Base-by-base conservation (phyloP, 2,888 invertebrate genomes). In the Melieria omissa region DNA sequence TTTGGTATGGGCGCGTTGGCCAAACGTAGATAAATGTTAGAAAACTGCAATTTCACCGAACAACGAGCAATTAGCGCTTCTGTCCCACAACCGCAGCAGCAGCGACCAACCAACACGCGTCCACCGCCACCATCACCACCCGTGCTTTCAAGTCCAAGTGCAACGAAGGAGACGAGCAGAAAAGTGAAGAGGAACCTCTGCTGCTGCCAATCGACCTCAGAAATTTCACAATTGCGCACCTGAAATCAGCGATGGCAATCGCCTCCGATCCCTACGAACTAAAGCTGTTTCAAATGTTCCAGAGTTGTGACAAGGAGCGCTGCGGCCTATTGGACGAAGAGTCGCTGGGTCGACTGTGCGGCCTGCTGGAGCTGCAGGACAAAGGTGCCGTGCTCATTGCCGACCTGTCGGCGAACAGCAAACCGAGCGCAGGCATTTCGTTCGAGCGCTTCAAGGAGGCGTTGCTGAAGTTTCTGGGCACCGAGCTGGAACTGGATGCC, bases 391-490 rank as follows among this genome's bases (percentile, higher is more conserved):
- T 90, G 74, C 88, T 93, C 72, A 90, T 91, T 64, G 88, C 90
- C 76, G 88, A 89, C 75, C 87, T 93, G 72, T 88, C 92, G 72
- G 89, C 65, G 42, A 73, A 89, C 76, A 77, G 78, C 45, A 75
- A 79, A 66, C 75, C 79, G 67, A 79, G 81, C 73, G 76, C 80
- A 70, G 86, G 89, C 14, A 91, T 91, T 47, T 89, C 93, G 71
- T 95, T 95, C 87, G 87, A 89, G 42, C 91, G 93, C 83, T 95
- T 95, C 83, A 92, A 93, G 81, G 92, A 93, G 85, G 94, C 92
- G 7, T 88, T 95, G 74, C 88, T 95, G 45, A 89, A 90, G 73
- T 90, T 93, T 78, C 88, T 94, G 71, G 93, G 91, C 85, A 90
- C 88, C 80, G 88, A 88, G 73, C 81, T 83, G 55, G 86, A 87